These are phyloP conservation scores for Coecobrya sp. DNA, from an alignment of 2,888 invertebrate species.

Conservation along the genomic window DNA sequence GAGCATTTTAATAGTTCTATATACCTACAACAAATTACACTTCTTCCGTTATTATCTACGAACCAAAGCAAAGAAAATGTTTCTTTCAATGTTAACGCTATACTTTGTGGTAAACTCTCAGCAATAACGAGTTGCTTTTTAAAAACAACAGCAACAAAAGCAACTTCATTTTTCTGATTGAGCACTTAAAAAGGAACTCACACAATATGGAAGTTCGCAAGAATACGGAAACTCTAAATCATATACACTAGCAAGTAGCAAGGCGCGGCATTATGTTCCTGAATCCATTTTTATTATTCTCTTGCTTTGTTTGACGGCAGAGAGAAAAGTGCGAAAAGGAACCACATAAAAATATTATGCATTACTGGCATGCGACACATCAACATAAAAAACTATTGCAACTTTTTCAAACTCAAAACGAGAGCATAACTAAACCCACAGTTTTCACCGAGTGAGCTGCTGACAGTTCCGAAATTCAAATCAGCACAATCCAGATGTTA, in stretches of 20 bases:
- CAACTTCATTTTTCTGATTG: slow-evolving; percentile 25
- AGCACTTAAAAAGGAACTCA: slow-evolving; percentile 18
- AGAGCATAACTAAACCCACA: background rate
- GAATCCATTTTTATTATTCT: slow-evolving; percentile 2
- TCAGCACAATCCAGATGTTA: slow-evolving; percentile 68
- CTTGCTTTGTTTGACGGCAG: slow-evolving; percentile 2
- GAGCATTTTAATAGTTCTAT: background rate
- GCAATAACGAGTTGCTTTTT: slow-evolving; percentile 22
- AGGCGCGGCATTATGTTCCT: background rate
- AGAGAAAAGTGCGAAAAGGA: slow-evolving; percentile 24
- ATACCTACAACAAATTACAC: background rate
- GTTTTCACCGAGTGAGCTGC: background rate
- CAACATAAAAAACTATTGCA: slow-evolving; percentile 24
- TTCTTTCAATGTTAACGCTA: slow-evolving; percentile 1
- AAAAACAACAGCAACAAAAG: slow-evolving; percentile 4
- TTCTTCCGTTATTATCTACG: slow-evolving; percentile 29
- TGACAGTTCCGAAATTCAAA: slow-evolving; percentile 68
- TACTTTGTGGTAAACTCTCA: slow-evolving; percentile 23
- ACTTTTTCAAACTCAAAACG: slow-evolving; percentile 23
- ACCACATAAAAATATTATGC: slow-evolving; percentile 37
- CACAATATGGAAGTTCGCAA: slow-evolving; percentile 10
- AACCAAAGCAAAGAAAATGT: background rate
- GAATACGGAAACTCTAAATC: slow-evolving; percentile 24
- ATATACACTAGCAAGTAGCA: background rate
- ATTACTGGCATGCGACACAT: slow-evolving; percentile 18